A percentile compares a stretch with the other conserved stretches of the same genome.
Evolutionary conservation across 2,888 invertebrate genomes (phyloP).

Genomic region (Nezara viridula): DNA sequence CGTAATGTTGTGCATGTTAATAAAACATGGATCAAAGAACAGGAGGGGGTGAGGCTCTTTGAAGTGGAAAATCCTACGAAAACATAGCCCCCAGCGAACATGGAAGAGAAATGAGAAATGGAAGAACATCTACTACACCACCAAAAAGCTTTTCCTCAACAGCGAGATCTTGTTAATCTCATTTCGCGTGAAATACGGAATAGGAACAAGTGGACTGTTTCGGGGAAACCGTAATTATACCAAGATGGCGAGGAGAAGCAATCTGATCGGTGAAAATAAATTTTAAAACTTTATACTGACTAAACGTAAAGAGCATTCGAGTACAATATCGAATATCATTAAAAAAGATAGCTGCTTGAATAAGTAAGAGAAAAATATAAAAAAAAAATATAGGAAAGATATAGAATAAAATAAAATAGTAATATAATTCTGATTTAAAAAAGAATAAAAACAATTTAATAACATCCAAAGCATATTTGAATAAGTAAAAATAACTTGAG

Average conservation of each 20-base stretch:
- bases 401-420: too few species aligned
- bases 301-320: neutral
- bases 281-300: neutral
- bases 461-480: too few species aligned
- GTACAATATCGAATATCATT: neutral
- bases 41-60: neutral
- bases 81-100: neutral
- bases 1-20: neutral
- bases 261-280: neutral
- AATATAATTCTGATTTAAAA: too few species aligned
- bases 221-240: neutral
- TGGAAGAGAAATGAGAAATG: neutral
- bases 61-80: neutral
- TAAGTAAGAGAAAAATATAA: neutral
- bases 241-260: neutral
- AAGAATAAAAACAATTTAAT: too few species aligned
- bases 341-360: neutral
- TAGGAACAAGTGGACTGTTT: neutral
- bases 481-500: too few species aligned
- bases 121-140: neutral
- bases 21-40: neutral
- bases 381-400: neutral
- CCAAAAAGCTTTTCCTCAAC: neutral
- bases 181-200: neutral
- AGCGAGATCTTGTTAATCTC: neutral